Percentiles rank a stretch among this genome's conserved stretches.
These are phyloP conservation scores for Diuraphis noxia DNA, from an alignment of 1,140 invertebrate species.

Conservation along the genomic window DNA sequence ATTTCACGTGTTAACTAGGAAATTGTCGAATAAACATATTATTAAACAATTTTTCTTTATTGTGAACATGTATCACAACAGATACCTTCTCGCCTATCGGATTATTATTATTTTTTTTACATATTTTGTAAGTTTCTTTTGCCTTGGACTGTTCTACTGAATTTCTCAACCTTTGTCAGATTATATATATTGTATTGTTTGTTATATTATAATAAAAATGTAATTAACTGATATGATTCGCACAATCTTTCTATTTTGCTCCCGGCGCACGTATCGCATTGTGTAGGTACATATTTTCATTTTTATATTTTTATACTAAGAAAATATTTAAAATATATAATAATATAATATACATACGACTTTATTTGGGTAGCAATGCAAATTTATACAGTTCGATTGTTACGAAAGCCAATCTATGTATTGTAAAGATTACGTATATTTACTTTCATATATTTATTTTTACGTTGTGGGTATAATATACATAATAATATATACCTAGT, in stretches of 20 bases:
- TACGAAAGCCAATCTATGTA: background rate
- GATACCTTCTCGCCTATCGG: background rate
- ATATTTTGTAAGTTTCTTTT: constrained; percentile 33
- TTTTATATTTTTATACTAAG: background rate
- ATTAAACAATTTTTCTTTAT: constrained; percentile 33
- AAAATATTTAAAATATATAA: background rate
- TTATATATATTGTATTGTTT: constrained; percentile 24
- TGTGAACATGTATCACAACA: background rate
- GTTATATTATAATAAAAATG: constrained; percentile 33
- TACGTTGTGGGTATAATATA: background rate
- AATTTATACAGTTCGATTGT: background rate
- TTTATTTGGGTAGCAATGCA: background rate
- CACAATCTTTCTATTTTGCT: constrained; percentile 7
- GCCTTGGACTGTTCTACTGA: constrained; percentile 4
- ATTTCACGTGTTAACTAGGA: constrained; percentile 1
- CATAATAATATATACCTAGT: background rate
- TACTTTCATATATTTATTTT: constrained; percentile 1
- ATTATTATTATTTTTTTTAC: background rate
- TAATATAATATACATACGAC: background rate
- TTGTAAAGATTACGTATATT: constrained; percentile 9
- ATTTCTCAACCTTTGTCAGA: constrained; percentile 28
- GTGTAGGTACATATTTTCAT: background rate
- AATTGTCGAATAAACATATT: constrained; percentile 19
- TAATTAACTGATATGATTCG: constrained; percentile 42
- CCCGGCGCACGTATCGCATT: background rate